Evolutionary conservation across 2,797 vertebrate genomes (phyloP).

Genomic region (Pseudochirops corinnae): DNA sequence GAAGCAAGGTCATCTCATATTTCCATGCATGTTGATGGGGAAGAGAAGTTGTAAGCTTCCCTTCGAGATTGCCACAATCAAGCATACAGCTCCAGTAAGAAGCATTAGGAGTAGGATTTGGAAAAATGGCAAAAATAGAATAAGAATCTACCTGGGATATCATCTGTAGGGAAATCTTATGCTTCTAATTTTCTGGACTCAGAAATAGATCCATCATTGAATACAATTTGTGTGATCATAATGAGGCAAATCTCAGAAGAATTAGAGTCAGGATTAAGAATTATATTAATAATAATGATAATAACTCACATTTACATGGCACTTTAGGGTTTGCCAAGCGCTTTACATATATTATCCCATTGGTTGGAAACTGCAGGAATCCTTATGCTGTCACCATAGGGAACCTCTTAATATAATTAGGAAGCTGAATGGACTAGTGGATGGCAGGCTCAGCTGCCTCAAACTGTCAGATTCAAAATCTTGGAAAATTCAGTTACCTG

Average conservation of each 20-base stretch:
- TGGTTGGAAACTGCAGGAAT: not conserved
- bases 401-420: not conserved
- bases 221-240: not conserved
- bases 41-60: not conserved
- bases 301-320: not conserved
- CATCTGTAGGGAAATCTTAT: not conserved
- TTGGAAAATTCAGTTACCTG: not conserved
- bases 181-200: not conserved
- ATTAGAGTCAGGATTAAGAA: not conserved
- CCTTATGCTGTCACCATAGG: not conserved
- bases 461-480: not conserved
- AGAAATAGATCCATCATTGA: not conserved
- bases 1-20: not conserved
- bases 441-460: not conserved
- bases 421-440: not conserved
- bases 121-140: not conserved
- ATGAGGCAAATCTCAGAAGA: slow-evolving; percentile 10
- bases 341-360: not conserved
- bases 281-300: not conserved
- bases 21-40: not conserved
- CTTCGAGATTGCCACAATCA: not conserved
- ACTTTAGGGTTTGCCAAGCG: not conserved
- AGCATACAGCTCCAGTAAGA: not conserved
- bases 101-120: not conserved
- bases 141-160: not conserved